These are phyloP conservation scores for Microctenopoma stevenorrisi DNA, from an alignment of 2,797 vertebrate species.

Conservation along the genomic window DNA sequence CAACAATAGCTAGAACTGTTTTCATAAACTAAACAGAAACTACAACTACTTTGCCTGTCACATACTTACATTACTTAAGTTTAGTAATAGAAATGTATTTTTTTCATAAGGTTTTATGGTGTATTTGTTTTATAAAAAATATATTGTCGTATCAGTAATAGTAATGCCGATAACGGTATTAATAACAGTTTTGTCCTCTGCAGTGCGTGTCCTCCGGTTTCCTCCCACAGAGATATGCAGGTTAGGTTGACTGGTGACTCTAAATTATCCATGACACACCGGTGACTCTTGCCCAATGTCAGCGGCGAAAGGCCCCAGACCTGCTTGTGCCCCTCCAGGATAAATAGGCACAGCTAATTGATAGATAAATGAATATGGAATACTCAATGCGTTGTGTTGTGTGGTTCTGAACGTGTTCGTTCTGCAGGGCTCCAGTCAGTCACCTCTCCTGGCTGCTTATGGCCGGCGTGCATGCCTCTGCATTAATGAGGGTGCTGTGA, in stretches of 20 bases:
- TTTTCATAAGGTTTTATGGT: no score
- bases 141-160: no score
- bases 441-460: conserved; percentile 87
- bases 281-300: not conserved
- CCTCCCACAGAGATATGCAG: not conserved
- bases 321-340: not conserved
- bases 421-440: conserved; percentile 85
- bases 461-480: conserved; percentile 88
- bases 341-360: not conserved
- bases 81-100: no score
- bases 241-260: not conserved
- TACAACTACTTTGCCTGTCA: no score
- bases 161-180: no score
- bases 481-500: conserved; percentile 93
- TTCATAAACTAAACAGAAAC: no score
- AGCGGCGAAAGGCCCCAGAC: not conserved
- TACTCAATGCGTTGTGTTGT: conserved; percentile 10
- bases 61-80: no score
- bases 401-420: conserved; percentile 64
- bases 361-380: no score
- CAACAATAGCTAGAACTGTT: no score
- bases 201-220: not conserved
- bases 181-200: no score
- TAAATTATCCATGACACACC: not conserved
- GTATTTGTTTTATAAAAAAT: no score